phyloP scores from a whole-genome alignment of 2,797 vertebrate genomes.

The Pangasius sanitwongsei region DNA sequence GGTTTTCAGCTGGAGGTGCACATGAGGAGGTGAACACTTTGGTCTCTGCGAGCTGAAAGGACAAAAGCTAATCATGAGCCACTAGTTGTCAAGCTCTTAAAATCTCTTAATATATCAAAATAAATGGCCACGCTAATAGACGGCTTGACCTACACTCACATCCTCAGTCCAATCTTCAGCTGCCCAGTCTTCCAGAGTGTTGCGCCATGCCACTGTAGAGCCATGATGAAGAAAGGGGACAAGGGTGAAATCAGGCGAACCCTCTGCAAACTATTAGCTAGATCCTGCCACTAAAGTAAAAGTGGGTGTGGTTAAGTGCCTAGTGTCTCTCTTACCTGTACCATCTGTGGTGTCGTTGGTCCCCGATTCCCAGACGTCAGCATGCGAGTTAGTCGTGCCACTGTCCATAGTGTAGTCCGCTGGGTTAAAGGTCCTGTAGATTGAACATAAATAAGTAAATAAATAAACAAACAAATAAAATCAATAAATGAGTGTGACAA shows the following conservation, averaged over 20 bases:
- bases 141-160: conserved; percentile 75
- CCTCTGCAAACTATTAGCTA: not conserved
- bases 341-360: conserved; percentile 84
- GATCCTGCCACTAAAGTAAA: not conserved
- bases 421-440: conserved; percentile 89
- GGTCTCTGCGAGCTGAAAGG: conserved; percentile 76
- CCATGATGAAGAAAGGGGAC: conserved; percentile 12
- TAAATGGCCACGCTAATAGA: conserved; percentile 62
- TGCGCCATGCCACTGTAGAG: conserved; percentile 83
- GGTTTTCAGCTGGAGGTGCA: conserved; percentile 85
- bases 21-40: conserved; percentile 91
- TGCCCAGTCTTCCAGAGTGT: conserved; percentile 90
- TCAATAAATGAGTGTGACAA: not conserved
- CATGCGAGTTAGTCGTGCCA: conserved; percentile 79
- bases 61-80: conserved; percentile 22
- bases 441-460: no score
- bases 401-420: conserved; percentile 89
- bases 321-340: conserved; percentile 75
- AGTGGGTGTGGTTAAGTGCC: not conserved
- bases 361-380: conserved; percentile 84
- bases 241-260: conserved; percentile 29
- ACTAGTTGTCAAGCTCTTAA: not conserved
- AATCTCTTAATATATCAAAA: no score
- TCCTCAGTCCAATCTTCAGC: conserved; percentile 96
- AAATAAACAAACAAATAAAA: not conserved